These are phyloP conservation scores for Zoanthus sociatus DNA, from an alignment of 92 coral and sea anemone genomes.

Conservation along the genomic window DNA sequence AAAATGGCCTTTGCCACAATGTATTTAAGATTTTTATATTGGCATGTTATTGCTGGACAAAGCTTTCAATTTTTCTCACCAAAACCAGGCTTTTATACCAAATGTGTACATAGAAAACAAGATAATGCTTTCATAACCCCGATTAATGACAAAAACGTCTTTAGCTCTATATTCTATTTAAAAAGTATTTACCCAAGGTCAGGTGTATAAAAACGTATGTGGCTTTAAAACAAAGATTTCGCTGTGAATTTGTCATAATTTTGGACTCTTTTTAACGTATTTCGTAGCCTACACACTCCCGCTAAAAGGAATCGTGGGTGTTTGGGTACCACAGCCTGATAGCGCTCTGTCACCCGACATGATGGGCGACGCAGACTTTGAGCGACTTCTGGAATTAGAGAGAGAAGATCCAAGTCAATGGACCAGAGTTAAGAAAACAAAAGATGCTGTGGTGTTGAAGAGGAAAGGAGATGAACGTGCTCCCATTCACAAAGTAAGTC, in stretches of 20 bases:
- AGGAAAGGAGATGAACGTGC: slow-evolving; percentile 77
- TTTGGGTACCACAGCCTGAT: slow-evolving; percentile 40
- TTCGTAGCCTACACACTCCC: slow-evolving; percentile 36
- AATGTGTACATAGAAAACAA: no score
- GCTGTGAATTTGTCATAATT: not conserved
- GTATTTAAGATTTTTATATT: no score
- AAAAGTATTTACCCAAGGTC: not conserved
- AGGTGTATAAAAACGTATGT: not conserved
- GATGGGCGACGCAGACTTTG: slow-evolving; percentile 85
- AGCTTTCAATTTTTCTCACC: no score
- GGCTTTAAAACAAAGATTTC: not conserved
- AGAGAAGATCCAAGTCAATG: slow-evolving; percentile 79
- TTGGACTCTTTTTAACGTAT: not conserved
- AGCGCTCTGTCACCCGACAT: slow-evolving; percentile 86
- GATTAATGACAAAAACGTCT: not conserved
- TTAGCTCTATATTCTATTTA: not conserved
- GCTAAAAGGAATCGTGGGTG: slow-evolving; percentile 42
- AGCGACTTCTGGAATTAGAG: slow-evolving; percentile 83
- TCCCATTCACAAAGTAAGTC: slow-evolving; percentile 82
- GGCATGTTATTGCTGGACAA: no score
- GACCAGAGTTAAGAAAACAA: slow-evolving; percentile 79
- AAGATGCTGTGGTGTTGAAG: slow-evolving; percentile 89
- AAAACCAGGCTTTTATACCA: no score
- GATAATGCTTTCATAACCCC: no score
- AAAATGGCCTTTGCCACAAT: no score